These are phyloP conservation scores for Probaryconus sp. DNA, from an alignment of 1,140 invertebrate genomes.

Conservation along the genomic window DNA sequence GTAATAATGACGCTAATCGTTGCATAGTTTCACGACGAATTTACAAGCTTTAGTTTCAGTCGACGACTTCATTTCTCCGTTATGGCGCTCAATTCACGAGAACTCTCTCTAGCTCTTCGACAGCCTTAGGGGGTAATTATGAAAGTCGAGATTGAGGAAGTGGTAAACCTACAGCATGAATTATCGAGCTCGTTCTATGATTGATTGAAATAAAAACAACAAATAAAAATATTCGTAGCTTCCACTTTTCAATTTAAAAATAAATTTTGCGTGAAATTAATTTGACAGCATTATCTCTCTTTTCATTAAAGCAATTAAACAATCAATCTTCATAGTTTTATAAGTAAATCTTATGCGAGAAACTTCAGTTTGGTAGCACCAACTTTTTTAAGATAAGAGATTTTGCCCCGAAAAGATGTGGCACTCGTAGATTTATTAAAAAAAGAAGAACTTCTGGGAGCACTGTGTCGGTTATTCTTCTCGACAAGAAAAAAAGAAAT, in stretches of 20 bases:
- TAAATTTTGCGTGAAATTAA: too few relatives aligned
- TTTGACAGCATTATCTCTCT: too few relatives aligned
- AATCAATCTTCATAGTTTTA: too few relatives aligned
- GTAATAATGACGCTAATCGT: too few relatives aligned
- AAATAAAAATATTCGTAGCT: slow-evolving; percentile 7
- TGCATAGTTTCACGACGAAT: slow-evolving; percentile 41
- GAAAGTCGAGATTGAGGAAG: slow-evolving; percentile 63
- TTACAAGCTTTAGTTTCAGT: slow-evolving; percentile 47
- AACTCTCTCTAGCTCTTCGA: slow-evolving; percentile 49
- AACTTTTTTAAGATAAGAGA: too few relatives aligned
- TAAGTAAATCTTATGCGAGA: too few relatives aligned
- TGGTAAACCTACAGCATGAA: slow-evolving; percentile 57
- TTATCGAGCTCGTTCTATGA: slow-evolving; percentile 46
- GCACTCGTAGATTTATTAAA: too few relatives aligned
- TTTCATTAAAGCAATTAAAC: too few relatives aligned
- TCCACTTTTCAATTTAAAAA: too few relatives aligned
- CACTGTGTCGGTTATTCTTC: slow-evolving; percentile 24
- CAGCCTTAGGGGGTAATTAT: slow-evolving; percentile 63
- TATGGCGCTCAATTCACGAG: slow-evolving; percentile 41
- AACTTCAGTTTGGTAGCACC: too few relatives aligned
- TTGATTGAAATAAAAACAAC: slow-evolving; percentile 15
- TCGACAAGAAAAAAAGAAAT: slow-evolving; percentile 41
- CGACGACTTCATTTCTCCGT: slow-evolving; percentile 47
- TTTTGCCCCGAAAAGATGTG: too few relatives aligned
- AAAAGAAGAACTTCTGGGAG: slow-evolving; percentile 13